These are phyloP conservation scores for Oscheius sp. DNA, from an alignment of 2,888 invertebrate species.

Conservation along the genomic window DNA sequence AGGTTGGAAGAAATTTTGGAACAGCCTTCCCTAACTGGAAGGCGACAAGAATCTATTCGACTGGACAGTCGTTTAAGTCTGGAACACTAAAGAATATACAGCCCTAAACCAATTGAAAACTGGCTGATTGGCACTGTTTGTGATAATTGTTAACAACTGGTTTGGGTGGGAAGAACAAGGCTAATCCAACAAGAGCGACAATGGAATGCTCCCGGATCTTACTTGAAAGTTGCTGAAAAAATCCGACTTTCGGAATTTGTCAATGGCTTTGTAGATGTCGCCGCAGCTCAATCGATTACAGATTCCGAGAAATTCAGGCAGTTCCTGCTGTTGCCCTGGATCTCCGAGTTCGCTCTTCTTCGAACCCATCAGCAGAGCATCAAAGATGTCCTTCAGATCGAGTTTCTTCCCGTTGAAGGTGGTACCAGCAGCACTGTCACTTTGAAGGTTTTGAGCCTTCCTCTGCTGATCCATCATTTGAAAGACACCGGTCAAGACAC, in stretches of 20 bases:
- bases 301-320: slow-evolving; percentile 70
- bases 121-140: too few species aligned
- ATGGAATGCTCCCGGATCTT: not conserved
- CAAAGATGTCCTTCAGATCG: slow-evolving; percentile 68
- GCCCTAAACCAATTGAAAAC: too few species aligned
- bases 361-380: slow-evolving; percentile 61
- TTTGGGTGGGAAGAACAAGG: too few species aligned
- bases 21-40: too few species aligned
- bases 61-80: too few species aligned
- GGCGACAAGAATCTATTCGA: too few species aligned
- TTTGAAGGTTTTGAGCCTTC: slow-evolving; percentile 36
- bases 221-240: slow-evolving; percentile 73
- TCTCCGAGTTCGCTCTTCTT: slow-evolving; percentile 68
- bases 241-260: slow-evolving; percentile 70
- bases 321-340: slow-evolving; percentile 59
- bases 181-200: too few species aligned
- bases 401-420: slow-evolving; percentile 41
- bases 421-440: slow-evolving; percentile 32
- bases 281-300: slow-evolving; percentile 70
- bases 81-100: too few species aligned
- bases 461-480: slow-evolving; percentile 68
- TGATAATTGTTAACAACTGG: too few species aligned
- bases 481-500: slow-evolving; percentile 69
- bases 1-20: too few species aligned
- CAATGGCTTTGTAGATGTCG: slow-evolving; percentile 71